A percentile compares a stretch with the other conserved stretches of the same genome.
Evolutionary conservation across 2,888 invertebrate species (phyloP).

Genomic region (Pegoplata infirma): DNA sequence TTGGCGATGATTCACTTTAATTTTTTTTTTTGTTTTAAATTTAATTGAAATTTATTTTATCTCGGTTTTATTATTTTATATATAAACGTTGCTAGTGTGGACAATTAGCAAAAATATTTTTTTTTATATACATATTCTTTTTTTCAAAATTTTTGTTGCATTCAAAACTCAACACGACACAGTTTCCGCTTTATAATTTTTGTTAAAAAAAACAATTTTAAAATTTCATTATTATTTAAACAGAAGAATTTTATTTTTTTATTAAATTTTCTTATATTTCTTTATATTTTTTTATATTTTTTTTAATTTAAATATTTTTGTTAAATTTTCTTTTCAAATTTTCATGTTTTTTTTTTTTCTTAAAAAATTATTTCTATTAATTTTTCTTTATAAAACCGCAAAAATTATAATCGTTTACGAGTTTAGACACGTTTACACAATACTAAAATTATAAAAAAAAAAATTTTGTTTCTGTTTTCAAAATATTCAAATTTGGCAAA

Average conservation of each 20-base stretch:
- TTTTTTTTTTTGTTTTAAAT: not conserved
- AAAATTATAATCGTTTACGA: conserved; percentile 47
- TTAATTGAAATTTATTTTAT: not conserved
- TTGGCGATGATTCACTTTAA: not conserved
- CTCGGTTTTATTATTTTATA: conserved; percentile 6
- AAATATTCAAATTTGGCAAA: conserved; percentile 43
- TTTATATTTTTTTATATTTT: not conserved
- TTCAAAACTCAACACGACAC: conserved; percentile 1
- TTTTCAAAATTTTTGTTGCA: conserved; percentile 13
- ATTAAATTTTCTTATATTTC: not conserved
- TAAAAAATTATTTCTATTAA: conserved; percentile 11
- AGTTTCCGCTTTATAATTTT: conserved; percentile 30
- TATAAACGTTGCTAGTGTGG: not conserved
- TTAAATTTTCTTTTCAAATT: conserved; percentile 15
- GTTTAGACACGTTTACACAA: conserved; percentile 55
- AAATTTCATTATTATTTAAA: not conserved
- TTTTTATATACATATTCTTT: not conserved
- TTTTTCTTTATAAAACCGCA: conserved; percentile 50
- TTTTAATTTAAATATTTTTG: not conserved
- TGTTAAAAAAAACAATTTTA: not conserved
- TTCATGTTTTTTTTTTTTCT: conserved; percentile 20
- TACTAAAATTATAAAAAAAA: conserved; percentile 47
- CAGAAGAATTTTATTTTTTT: not conserved
- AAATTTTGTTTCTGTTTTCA: conserved; percentile 44
- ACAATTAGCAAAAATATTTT: not conserved